Evolutionary conservation across 1,140 invertebrate genomes (phyloP).

Genomic region (Atta cephalotes): DNA sequence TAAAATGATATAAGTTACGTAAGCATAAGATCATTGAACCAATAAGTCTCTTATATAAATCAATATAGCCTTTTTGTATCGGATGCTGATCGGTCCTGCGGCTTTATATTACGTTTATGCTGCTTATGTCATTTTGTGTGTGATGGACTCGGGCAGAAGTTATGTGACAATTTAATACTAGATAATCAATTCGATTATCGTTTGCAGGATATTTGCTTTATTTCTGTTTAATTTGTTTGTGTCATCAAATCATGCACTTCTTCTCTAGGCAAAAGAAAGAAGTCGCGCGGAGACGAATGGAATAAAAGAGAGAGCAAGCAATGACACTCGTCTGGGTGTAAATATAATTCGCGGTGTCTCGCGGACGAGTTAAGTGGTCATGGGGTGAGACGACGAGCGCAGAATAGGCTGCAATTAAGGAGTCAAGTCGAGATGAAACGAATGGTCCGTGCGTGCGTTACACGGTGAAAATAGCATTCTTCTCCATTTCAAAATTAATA

Average conservation of each 20-base stretch:
- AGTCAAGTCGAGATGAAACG: conserved; percentile 67
- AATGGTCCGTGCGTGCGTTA: background rate
- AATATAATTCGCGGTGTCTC: conserved; percentile 74
- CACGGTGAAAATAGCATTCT: background rate
- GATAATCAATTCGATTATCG: background rate
- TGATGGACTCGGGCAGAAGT: no score
- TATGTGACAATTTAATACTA: conserved; percentile 8
- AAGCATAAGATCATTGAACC: no score
- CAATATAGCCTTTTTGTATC: no score
- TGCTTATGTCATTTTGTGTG: no score
- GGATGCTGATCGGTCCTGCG: no score
- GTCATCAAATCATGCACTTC: background rate
- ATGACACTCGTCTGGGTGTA: conserved; percentile 68
- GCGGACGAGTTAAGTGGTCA: conserved; percentile 73
- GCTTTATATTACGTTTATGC: no score
- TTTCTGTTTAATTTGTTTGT: conserved; percentile 13
- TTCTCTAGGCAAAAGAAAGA: conserved; percentile 13
- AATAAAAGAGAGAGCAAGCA: conserved; percentile 34
- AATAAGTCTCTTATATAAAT: no score
- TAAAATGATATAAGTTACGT: no score
- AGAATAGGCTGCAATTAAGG: conserved; percentile 76
- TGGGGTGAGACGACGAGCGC: conserved; percentile 65
- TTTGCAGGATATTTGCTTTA: background rate
- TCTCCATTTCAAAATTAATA: conserved; percentile 45
- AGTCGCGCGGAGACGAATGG: conserved; percentile 14